Percentiles rank a stretch among this genome's conserved stretches.
Conservation (phyloP, 2,797 vertebrate species). For the Mormyrus proboscirostris region DNA sequence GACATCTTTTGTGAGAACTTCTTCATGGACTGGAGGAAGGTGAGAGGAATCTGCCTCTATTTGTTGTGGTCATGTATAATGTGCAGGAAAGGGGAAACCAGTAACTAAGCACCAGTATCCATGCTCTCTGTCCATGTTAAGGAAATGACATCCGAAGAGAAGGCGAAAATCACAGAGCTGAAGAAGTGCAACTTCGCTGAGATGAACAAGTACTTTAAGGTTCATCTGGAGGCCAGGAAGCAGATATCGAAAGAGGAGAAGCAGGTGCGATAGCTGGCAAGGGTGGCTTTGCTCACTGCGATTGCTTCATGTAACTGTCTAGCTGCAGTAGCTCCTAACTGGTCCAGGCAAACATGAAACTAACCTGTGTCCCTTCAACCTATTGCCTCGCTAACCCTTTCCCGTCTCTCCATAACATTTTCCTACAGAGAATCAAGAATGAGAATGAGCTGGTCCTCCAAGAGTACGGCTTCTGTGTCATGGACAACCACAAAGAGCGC, state of each 20-base stretch:
- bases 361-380: neutral
- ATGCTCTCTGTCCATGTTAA: constrained; percentile 37
- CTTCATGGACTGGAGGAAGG: too few species aligned
- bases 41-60: too few species aligned
- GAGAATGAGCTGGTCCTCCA: constrained; percentile 84
- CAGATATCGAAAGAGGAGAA: constrained; percentile 92
- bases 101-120: neutral
- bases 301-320: neutral
- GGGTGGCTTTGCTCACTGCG: neutral
- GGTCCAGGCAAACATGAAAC: neutral
- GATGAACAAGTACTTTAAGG: constrained; percentile 91
- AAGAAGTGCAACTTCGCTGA: constrained; percentile 91
- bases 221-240: constrained; percentile 88
- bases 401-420: neutral
- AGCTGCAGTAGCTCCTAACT: neutral
- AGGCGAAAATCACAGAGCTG: constrained; percentile 74
- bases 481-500: constrained; percentile 96
- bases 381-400: neutral
- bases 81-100: neutral
- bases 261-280: constrained; percentile 60
- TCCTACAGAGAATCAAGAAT: constrained; percentile 82
- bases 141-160: constrained; percentile 96
- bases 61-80: neutral
- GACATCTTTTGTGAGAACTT: too few species aligned
- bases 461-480: constrained; percentile 89